A percentile compares a stretch with the other conserved stretches of the same genome.
These are phyloP conservation scores for Drosophila pallidifrons DNA, from an alignment of 1,140 invertebrate species.

Conservation along the genomic window DNA sequence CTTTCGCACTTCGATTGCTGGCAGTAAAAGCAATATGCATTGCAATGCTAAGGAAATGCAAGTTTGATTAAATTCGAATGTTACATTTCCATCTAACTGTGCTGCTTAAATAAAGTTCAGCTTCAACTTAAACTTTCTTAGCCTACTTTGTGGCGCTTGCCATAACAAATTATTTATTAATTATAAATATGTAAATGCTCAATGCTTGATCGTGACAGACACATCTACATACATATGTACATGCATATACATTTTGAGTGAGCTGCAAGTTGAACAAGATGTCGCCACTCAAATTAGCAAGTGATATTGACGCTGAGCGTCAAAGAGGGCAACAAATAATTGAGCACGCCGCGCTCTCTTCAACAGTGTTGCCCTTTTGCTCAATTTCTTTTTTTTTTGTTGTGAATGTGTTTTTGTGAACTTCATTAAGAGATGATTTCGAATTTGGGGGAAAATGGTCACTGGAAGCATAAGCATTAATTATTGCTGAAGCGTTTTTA, in stretches of 20 bases:
- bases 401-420: not conserved
- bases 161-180: not conserved
- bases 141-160: conserved; percentile 5
- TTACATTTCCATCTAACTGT: not conserved
- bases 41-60: conserved; percentile 3
- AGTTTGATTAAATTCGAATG: not conserved
- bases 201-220: not conserved
- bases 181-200: not conserved
- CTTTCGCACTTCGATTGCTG: conserved; percentile 28
- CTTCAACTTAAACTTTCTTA: not conserved
- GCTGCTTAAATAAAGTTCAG: not conserved
- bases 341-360: not conserved
- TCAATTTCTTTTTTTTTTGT: not conserved
- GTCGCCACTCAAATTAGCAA: not conserved
- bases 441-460: not conserved
- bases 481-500: not conserved
- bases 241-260: not conserved
- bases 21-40: conserved; percentile 45
- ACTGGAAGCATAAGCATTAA: not conserved
- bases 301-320: not conserved
- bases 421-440: not conserved
- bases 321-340: not conserved
- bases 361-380: conserved; percentile 1
- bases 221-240: not conserved
- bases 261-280: not conserved